A percentile compares a stretch with the other conserved stretches of the same genome.
phyloP scores from a whole-genome alignment of 2,113 vertebrate genomes.

The Gavia stellata region DNA sequence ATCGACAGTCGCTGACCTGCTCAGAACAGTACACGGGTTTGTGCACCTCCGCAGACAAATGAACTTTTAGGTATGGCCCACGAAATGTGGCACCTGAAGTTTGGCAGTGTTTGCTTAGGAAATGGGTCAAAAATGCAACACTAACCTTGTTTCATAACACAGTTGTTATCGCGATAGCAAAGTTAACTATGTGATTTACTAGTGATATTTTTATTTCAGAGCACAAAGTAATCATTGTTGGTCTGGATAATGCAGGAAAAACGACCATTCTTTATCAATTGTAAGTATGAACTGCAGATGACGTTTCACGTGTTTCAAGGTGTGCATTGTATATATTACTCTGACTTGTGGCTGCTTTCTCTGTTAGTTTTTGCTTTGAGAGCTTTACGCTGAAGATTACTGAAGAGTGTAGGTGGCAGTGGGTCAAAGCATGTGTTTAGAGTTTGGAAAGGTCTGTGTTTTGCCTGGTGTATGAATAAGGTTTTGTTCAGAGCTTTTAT shows the following conservation, averaged over 20 bases:
- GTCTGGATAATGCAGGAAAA: slow-evolving; percentile 98
- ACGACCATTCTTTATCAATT: slow-evolving; percentile 99
- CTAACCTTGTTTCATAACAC: neutral
- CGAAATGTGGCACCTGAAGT: neutral
- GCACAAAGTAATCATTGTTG: slow-evolving; percentile 99
- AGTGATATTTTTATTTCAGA: slow-evolving; percentile 75
- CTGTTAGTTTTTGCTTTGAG: neutral
- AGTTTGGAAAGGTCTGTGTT: neutral
- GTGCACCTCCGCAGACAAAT: neutral
- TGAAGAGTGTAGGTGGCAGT: neutral
- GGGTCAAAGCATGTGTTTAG: neutral
- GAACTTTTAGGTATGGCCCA: rapidly evolving
- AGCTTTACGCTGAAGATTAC: neutral
- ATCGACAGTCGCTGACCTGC: neutral
- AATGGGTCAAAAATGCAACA: neutral
- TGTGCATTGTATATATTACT: rapidly evolving
- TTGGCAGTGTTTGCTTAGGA: neutral
- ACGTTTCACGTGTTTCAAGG: rapidly evolving
- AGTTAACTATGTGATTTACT: neutral
- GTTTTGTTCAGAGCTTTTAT: neutral
- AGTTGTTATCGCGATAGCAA: neutral
- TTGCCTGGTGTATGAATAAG: neutral
- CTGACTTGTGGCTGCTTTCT: neutral
- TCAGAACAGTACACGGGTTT: rapidly evolving
- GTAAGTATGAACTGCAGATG: slow-evolving; percentile 77